These are phyloP conservation scores for Tenebrosternarchus preto DNA, from an alignment of 2,113 vertebrate genomes.

Conservation along the genomic window DNA sequence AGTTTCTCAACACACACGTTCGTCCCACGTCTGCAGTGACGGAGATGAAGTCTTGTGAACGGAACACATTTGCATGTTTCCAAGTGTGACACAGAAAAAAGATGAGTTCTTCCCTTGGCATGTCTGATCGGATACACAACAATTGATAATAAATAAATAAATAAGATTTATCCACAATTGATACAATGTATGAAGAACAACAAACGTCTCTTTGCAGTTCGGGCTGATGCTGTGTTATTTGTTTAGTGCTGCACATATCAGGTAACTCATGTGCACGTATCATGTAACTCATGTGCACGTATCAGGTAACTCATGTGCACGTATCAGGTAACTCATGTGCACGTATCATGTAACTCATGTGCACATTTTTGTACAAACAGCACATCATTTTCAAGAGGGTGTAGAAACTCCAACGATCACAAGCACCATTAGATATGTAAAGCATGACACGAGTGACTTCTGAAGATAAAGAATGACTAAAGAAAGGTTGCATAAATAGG, in stretches of 20 bases:
- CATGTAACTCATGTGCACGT: no score
- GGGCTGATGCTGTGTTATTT: no score
- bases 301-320: no score
- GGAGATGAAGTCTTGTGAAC: not conserved
- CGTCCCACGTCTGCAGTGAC: slow-evolving; percentile 6
- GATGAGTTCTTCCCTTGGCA: not conserved
- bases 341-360: not conserved
- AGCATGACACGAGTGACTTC: slow-evolving; percentile 38
- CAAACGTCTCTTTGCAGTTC: slow-evolving; percentile 29
- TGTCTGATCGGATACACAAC: not conserved
- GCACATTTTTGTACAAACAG: slow-evolving; percentile 8
- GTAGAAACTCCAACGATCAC: slow-evolving; percentile 41
- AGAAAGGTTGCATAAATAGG: slow-evolving; percentile 66
- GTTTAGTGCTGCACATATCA: no score
- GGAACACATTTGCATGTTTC: slow-evolving; percentile 10
- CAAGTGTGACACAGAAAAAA: not conserved
- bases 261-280: no score
- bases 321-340: no score
- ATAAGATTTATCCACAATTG: slow-evolving; percentile 47
- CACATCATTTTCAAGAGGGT: slow-evolving; percentile 15
- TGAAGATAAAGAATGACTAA: slow-evolving; percentile 60
- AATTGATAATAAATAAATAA: slow-evolving; percentile 46
- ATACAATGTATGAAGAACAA: not conserved
- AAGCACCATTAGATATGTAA: slow-evolving; percentile 58
- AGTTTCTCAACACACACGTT: not conserved